phyloP scores from a whole-genome alignment of 1,140 invertebrate genomes.

The Ptiloglossa arizonensis region DNA sequence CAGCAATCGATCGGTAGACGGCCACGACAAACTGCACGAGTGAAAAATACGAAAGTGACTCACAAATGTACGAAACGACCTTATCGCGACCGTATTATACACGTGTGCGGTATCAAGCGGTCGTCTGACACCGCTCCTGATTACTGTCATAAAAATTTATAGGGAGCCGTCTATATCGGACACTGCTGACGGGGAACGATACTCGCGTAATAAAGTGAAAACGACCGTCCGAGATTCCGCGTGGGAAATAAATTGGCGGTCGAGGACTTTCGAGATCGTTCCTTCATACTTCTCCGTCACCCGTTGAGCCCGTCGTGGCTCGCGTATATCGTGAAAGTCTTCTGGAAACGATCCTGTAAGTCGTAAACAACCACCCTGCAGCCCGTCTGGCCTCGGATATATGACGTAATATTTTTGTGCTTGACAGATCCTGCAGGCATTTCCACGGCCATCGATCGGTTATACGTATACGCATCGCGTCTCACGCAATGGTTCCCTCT shows the following conservation, averaged over 20 bases:
- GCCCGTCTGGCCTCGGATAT: constrained; percentile 70
- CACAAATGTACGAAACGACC: constrained; percentile 10
- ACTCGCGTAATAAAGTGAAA: constrained; percentile 66
- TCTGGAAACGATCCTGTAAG: constrained; percentile 71
- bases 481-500: constrained; percentile 56
- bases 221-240: constrained; percentile 65
- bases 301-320: constrained; percentile 61
- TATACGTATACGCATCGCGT: constrained; percentile 58
- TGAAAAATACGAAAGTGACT: constrained; percentile 17
- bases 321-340: constrained; percentile 66
- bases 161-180: constrained; percentile 50
- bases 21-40: not conserved
- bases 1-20: not conserved
- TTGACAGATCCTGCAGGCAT: constrained; percentile 70
- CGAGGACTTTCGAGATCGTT: constrained; percentile 59
- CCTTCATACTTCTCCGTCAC: constrained; percentile 66
- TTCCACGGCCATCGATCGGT: constrained; percentile 65
- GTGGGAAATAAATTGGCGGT: constrained; percentile 62
- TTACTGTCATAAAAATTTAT: constrained; percentile 68
- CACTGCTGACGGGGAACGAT: constrained; percentile 41
- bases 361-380: constrained; percentile 70
- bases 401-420: constrained; percentile 74
- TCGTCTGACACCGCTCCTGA: constrained; percentile 53
- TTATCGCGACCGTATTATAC: constrained; percentile 52
- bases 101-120: constrained; percentile 49